phyloP scores from a whole-genome alignment of 2,113 vertebrate genomes.

The Oryzias curvinotus region DNA sequence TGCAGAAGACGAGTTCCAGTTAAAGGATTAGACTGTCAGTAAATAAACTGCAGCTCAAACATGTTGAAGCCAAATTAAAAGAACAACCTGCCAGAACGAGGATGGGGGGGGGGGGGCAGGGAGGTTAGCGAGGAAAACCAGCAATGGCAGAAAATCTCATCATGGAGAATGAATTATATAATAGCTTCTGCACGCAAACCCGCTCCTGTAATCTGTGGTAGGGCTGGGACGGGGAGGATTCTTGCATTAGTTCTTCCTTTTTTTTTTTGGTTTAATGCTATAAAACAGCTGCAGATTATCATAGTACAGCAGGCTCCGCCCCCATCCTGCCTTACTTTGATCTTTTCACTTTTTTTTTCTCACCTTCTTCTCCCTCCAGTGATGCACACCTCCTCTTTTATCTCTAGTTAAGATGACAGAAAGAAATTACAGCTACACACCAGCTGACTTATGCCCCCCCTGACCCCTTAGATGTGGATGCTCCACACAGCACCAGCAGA shows the following conservation, averaged over 20 bases:
- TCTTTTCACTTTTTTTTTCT: slow-evolving; percentile 20
- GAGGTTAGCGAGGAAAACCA: slow-evolving; percentile 52
- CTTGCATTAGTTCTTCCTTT: slow-evolving; percentile 66
- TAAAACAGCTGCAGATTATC: slow-evolving; percentile 70
- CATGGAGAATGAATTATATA: slow-evolving; percentile 76
- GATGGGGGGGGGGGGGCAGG: slow-evolving; percentile 17
- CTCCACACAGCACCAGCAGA: too few species aligned
- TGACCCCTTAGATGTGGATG: too few species aligned
- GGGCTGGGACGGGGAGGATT: slow-evolving; percentile 60
- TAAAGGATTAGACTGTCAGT: slow-evolving; percentile 67
- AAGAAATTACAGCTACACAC: too few species aligned
- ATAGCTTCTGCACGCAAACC: slow-evolving; percentile 69
- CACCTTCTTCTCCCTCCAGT: neutral
- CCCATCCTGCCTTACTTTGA: slow-evolving; percentile 43
- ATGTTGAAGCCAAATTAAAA: slow-evolving; percentile 61
- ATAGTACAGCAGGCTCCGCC: slow-evolving; percentile 22
- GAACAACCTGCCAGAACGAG: slow-evolving; percentile 57
- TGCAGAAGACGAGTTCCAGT: slow-evolving; percentile 58
- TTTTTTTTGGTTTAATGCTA: slow-evolving; percentile 65
- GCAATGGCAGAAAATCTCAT: slow-evolving; percentile 69
- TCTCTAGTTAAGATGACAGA: neutral
- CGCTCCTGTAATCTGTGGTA: slow-evolving; percentile 71
- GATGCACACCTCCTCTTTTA: neutral
- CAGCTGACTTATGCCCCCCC: too few species aligned
- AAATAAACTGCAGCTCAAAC: slow-evolving; percentile 41